These are phyloP conservation scores for Acanthurus leucopareius DNA, from an alignment of 2,797 vertebrate genomes.

Conservation along the genomic window DNA sequence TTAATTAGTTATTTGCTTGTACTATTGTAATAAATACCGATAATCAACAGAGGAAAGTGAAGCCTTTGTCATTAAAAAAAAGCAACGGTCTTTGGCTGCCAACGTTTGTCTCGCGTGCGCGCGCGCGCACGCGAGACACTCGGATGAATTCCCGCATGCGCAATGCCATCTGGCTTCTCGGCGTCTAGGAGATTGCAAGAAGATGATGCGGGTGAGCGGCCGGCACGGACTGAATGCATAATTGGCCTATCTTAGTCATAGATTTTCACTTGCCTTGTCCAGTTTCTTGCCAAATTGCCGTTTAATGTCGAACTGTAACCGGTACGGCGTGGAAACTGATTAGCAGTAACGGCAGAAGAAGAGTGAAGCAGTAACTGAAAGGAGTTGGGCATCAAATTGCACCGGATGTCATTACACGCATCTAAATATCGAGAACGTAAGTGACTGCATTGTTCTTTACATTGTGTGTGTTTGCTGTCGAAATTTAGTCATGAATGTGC, in stretches of 20 bases:
- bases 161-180: slow-evolving; percentile 56
- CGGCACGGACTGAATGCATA: slow-evolving; percentile 69
- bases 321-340: slow-evolving; percentile 47
- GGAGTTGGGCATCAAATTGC: slow-evolving; percentile 75
- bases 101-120: not conserved
- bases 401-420: slow-evolving; percentile 84
- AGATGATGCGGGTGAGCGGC: slow-evolving; percentile 75
- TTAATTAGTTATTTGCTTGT: not conserved
- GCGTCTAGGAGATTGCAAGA: slow-evolving; percentile 65
- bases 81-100: not conserved
- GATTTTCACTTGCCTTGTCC: slow-evolving; percentile 73
- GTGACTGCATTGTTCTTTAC: slow-evolving; percentile 48
- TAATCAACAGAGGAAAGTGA: not conserved
- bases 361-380: slow-evolving; percentile 38
- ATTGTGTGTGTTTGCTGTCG: not conserved
- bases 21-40: not conserved
- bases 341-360: slow-evolving; percentile 27
- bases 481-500: not conserved
- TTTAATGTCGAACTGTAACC: slow-evolving; percentile 68
- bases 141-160: slow-evolving; percentile 76
- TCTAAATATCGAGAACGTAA: slow-evolving; percentile 77
- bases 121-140: not conserved
- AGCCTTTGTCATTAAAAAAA: not conserved
- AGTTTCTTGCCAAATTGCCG: slow-evolving; percentile 78
- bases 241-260: slow-evolving; percentile 65